Conservation (phyloP, 1,140 invertebrate species). For the Conopomorpha cramerella region DNA sequence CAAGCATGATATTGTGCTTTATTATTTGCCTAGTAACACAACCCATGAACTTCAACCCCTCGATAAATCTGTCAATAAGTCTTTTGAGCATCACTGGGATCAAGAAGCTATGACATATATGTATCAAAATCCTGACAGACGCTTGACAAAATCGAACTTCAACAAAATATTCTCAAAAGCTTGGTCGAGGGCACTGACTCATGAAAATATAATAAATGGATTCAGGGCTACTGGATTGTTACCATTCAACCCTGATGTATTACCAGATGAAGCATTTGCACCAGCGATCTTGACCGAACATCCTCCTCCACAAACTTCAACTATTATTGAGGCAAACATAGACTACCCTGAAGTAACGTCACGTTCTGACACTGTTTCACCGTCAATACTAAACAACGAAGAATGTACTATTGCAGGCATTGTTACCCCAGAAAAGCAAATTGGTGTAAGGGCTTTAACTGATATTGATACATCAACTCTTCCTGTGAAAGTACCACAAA, state of each 20-base stretch:
- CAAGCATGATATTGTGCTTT: conserved; percentile 16
- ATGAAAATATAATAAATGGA: conserved; percentile 12
- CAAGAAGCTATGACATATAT: conserved; percentile 15
- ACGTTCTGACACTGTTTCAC: no score
- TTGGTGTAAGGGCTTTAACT: not conserved
- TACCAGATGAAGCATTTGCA: conserved; percentile 9
- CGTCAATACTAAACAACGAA: no score
- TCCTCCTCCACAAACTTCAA: conserved; percentile 1
- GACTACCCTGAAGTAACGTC: not conserved
- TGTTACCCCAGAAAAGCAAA: not conserved
- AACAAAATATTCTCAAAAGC: conserved; percentile 10
- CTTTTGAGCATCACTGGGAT: conserved; percentile 36
- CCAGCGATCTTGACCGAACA: conserved; percentile 9
- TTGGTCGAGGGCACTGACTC: conserved; percentile 15
- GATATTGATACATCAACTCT: not conserved
- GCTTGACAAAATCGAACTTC: conserved; percentile 13
- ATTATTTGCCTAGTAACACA: conserved; percentile 32
- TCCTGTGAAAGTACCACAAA: not conserved
- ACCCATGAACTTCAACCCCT: conserved; percentile 39
- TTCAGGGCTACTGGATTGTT: conserved; percentile 14
- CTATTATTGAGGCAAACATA: not conserved
- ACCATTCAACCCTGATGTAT: conserved; percentile 9
- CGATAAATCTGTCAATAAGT: conserved; percentile 26
- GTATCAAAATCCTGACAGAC: conserved; percentile 9
- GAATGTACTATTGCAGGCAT: no score